phyloP scores from a whole-genome alignment of 2,797 vertebrate genomes.

The Pseudotriccus pelzelni region DNA sequence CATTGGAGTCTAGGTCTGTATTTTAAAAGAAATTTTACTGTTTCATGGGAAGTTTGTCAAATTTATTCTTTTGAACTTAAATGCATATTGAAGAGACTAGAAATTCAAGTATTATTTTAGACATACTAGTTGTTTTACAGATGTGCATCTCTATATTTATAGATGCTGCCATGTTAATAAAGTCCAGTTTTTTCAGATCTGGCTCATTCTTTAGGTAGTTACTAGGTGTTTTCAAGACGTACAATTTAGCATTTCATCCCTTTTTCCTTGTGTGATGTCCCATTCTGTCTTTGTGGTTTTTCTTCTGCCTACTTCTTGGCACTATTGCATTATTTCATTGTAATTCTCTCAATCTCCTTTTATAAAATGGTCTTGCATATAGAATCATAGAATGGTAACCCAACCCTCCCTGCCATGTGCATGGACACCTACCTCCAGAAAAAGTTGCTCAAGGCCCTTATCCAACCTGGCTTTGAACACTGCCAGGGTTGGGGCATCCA shows the following conservation, averaged over 20 bases:
- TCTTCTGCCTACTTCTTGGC: background rate
- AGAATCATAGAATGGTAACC: background rate
- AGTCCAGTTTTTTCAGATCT: background rate
- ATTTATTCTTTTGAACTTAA: background rate
- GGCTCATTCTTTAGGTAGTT: background rate
- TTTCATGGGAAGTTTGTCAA: background rate
- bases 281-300: background rate
- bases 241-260: background rate
- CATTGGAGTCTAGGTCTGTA: background rate
- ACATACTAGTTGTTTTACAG: background rate
- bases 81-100: background rate
- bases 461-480: background rate
- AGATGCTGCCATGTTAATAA: background rate
- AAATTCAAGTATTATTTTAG: background rate
- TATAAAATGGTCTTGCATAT: background rate
- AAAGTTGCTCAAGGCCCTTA: background rate
- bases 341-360: background rate
- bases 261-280: background rate
- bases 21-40: background rate
- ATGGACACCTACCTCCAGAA: too few relatives aligned
- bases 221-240: background rate
- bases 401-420: background rate
- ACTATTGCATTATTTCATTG: background rate
- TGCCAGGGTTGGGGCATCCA: background rate
- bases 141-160: background rate